A percentile compares a stretch with the other conserved stretches of the same genome.
phyloP scores from a whole-genome alignment of 92 coral and sea anemone genomes.

The Zoanthus gigantus region DNA sequence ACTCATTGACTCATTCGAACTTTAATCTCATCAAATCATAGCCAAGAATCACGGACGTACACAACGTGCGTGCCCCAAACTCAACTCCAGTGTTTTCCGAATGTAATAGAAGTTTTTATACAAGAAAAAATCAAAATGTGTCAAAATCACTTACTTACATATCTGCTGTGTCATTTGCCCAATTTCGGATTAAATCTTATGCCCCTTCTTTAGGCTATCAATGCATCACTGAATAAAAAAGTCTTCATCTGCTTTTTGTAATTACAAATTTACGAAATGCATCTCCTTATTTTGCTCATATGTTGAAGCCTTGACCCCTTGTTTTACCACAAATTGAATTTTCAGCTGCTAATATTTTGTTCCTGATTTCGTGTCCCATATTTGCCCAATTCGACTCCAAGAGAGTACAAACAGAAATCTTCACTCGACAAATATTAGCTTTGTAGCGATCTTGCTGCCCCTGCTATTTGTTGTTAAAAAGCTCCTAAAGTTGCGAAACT shows the following conservation, averaged over 20 bases:
- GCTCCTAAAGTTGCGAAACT: neutral
- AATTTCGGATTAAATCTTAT: neutral
- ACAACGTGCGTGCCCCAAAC: neutral
- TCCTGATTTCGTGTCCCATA: neutral
- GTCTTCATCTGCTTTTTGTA: neutral
- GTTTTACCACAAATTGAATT: neutral
- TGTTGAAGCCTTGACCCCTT: neutral
- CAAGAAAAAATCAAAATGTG: neutral
- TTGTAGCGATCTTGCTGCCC: neutral
- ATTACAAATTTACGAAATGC: neutral
- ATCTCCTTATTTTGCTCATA: neutral
- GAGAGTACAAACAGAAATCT: neutral
- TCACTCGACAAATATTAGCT: slow-evolving; percentile 11
- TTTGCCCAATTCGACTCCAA: neutral
- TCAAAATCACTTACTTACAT: neutral
- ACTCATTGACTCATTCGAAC: no score
- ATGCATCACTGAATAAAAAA: neutral
- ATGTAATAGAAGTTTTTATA: neutral
- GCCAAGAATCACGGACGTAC: slow-evolving; percentile 24
- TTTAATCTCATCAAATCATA: no score
- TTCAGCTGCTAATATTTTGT: neutral
- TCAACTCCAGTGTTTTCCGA: neutral
- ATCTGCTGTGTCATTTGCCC: neutral
- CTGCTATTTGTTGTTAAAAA: neutral
- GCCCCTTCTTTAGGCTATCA: neutral